These are phyloP conservation scores for Falco naumanni DNA, from an alignment of 2,797 vertebrate species.

Conservation along the genomic window DNA sequence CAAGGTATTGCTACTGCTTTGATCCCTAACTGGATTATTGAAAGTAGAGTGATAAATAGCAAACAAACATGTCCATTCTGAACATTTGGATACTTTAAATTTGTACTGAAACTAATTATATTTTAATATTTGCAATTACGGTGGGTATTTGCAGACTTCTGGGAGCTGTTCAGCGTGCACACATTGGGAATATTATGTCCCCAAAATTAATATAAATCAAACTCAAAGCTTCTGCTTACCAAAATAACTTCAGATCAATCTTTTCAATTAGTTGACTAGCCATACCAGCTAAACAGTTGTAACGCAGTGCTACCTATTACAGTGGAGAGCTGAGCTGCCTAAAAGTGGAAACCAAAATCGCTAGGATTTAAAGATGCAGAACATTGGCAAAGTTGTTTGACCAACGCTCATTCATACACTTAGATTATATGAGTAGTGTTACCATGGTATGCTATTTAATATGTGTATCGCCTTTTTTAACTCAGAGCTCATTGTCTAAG, in stretches of 20 bases:
- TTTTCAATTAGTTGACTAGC: conserved; percentile 11
- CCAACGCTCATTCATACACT: not conserved
- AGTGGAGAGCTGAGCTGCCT: not conserved
- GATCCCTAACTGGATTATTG: not conserved
- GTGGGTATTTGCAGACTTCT: not conserved
- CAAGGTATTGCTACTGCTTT: not conserved
- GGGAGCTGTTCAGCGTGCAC: not conserved
- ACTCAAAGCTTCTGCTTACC: not conserved
- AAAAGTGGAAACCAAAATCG: not conserved
- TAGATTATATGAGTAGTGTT: not conserved
- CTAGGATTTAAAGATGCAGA: not conserved
- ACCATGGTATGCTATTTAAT: not conserved
- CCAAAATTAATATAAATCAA: conserved; percentile 29
- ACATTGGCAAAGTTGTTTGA: not conserved
- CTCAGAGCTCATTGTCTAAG: not conserved
- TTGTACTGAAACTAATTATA: not conserved
- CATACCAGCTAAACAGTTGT: not conserved
- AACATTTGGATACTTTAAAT: not conserved
- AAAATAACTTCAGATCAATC: conserved; percentile 5
- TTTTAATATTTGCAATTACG: not conserved
- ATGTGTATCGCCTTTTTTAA: not conserved
- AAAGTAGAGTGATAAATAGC: not conserved
- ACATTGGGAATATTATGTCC: not conserved
- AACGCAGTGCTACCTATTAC: not conserved
- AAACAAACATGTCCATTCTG: not conserved